These are phyloP conservation scores for Chionomys nivalis DNA, from an alignment of 2,113 vertebrate species.

Conservation along the genomic window DNA sequence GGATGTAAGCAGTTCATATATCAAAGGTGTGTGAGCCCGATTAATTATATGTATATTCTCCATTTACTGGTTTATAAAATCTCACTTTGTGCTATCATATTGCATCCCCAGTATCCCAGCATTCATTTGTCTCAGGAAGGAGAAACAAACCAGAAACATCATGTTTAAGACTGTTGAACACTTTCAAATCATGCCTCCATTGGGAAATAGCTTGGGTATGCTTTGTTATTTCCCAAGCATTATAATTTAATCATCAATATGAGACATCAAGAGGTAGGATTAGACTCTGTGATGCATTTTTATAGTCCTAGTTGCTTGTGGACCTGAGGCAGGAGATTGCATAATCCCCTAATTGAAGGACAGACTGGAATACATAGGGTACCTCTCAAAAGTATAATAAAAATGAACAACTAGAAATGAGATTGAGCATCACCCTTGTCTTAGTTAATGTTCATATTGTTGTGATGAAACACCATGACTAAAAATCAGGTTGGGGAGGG, in stretches of 20 bases:
- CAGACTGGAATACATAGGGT: neutral
- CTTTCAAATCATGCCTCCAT: neutral
- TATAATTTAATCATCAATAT: neutral
- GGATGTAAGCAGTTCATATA: neutral
- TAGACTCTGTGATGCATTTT: too few species aligned
- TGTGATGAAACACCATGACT: neutral
- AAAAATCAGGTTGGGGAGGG: neutral
- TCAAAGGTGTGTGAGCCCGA: neutral
- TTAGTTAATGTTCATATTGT: neutral
- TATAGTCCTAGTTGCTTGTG: fast-evolving
- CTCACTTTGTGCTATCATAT: neutral
- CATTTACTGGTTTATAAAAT: neutral
- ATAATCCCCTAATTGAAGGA: too few species aligned
- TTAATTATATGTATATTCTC: neutral
- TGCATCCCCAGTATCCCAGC: neutral
- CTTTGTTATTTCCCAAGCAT: neutral
- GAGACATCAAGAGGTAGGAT: neutral
- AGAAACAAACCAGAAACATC: neutral
- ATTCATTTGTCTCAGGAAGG: neutral
- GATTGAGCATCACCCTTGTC: neutral
- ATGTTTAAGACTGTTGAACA: neutral
- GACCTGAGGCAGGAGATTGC: neutral
- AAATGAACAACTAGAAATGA: neutral
- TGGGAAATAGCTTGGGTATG: neutral
- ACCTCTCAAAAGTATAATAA: neutral